These are phyloP conservation scores for Heterochromis multidens DNA, from an alignment of 2,113 vertebrate genomes.

Conservation along the genomic window DNA sequence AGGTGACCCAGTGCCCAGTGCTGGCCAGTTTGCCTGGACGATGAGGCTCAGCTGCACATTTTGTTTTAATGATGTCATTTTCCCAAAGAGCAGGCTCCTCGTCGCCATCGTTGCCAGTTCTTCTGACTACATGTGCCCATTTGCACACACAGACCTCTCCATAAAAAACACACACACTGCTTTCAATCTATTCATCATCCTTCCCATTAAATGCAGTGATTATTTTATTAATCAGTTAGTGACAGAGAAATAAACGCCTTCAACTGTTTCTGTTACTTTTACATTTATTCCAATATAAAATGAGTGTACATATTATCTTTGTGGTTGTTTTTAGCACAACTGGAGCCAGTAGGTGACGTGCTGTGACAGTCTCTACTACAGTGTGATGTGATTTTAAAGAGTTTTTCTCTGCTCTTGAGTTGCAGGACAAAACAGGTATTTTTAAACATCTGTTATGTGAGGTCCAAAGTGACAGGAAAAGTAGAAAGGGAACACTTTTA, in stretches of 20 bases:
- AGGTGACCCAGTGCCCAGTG: slow-evolving; percentile 21
- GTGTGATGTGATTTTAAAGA: slow-evolving; percentile 19
- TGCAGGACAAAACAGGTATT: slow-evolving; percentile 39
- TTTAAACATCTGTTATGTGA: slow-evolving; percentile 57
- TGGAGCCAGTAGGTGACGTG: background rate
- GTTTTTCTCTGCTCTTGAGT: slow-evolving; percentile 9
- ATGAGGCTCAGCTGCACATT: slow-evolving; percentile 58
- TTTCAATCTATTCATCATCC: background rate
- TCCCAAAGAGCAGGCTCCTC: slow-evolving; percentile 31
- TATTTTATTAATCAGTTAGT: background rate
- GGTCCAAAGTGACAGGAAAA: slow-evolving; percentile 37
- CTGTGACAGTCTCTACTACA: slow-evolving; percentile 7
- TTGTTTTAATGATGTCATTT: slow-evolving; percentile 34
- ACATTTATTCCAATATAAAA: slow-evolving; percentile 4
- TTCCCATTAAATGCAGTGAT: background rate
- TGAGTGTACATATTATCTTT: background rate
- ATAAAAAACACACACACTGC: background rate
- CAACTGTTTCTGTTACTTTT: background rate
- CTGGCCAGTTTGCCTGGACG: slow-evolving; percentile 41
- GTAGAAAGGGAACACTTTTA: slow-evolving; percentile 23
- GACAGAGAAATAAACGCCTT: background rate
- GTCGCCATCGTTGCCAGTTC: slow-evolving; percentile 31
- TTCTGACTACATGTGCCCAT: slow-evolving; percentile 14
- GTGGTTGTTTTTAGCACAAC: slow-evolving; percentile 45
- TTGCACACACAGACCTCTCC: background rate